These are phyloP conservation scores for Scaptodrosophila latifasciaeformis DNA, from an alignment of 2,888 invertebrate species.

Conservation along the genomic window DNA sequence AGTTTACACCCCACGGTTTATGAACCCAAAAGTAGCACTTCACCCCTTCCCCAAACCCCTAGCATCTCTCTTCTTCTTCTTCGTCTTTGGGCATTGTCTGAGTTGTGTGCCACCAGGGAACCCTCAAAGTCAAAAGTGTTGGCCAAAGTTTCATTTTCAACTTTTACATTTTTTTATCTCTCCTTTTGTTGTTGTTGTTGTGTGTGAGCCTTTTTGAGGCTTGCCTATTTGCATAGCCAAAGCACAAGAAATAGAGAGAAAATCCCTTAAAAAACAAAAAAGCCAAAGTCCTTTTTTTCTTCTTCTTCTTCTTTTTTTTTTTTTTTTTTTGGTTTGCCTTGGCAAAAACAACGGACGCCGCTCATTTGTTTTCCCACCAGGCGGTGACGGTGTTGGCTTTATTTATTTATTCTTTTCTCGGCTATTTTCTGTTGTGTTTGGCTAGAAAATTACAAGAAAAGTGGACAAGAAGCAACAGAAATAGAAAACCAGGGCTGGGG, in stretches of 20 bases:
- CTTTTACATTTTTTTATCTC: conserved; percentile 32
- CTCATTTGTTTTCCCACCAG: conserved; percentile 8
- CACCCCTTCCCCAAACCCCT: too few species aligned
- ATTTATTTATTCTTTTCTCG: conserved; percentile 30
- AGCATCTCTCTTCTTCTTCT: too few species aligned
- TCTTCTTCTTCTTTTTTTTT: too few species aligned
- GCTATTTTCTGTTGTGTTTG: conserved; percentile 40
- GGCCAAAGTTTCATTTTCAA: conserved; percentile 54
- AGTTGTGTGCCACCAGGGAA: too few species aligned
- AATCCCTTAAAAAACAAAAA: conserved; percentile 50
- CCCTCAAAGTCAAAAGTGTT: conserved; percentile 31
- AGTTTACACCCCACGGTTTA: conserved; percentile 55
- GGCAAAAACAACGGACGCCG: not conserved
- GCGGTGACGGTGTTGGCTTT: conserved; percentile 59
- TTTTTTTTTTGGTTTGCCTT: conserved; percentile 5
- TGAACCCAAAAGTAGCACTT: too few species aligned
- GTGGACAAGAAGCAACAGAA: too few species aligned
- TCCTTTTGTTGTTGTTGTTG: conserved; percentile 7
- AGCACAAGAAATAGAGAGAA: too few species aligned
- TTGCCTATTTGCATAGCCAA: conserved; percentile 11
- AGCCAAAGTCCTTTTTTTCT: conserved; percentile 64
- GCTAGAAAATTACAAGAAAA: conserved; percentile 66
- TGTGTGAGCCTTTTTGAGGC: conserved; percentile 26
- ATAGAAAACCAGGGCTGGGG: too few species aligned
- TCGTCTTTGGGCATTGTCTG: too few species aligned